phyloP scores from a whole-genome alignment of 2,888 invertebrate species.

The Lepetodrilus schrolli region DNA sequence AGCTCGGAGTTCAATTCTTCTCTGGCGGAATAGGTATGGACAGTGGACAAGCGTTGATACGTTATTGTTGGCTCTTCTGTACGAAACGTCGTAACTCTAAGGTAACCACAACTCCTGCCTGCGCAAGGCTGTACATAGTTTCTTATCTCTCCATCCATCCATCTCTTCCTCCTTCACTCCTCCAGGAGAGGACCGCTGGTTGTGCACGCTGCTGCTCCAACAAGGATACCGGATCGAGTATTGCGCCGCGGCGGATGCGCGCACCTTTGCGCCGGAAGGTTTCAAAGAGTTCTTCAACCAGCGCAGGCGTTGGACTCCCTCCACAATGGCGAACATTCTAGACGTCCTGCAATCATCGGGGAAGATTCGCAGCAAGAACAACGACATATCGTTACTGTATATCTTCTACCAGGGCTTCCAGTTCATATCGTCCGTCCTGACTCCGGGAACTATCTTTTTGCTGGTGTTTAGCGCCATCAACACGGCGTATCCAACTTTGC shows the following conservation, averaged over 20 bases:
- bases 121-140: background rate
- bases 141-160: background rate
- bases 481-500: slow-evolving; percentile 77
- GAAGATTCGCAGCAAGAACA: slow-evolving; percentile 35
- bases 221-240: slow-evolving; percentile 97
- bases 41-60: no score
- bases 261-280: slow-evolving; percentile 93
- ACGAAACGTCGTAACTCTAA: no score
- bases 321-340: slow-evolving; percentile 59
- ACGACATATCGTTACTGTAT: slow-evolving; percentile 47
- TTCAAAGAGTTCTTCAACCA: slow-evolving; percentile 84
- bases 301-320: slow-evolving; percentile 58
- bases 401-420: slow-evolving; percentile 48
- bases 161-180: background rate
- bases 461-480: slow-evolving; percentile 82
- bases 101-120: background rate
- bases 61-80: no score
- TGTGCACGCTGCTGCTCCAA: slow-evolving; percentile 93
- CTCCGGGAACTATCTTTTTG: slow-evolving; percentile 82
- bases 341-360: slow-evolving; percentile 45
- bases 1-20: no score
- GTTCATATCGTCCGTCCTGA: slow-evolving; percentile 88
- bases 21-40: no score
- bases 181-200: slow-evolving; percentile 94
- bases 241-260: slow-evolving; percentile 97